phyloP scores from a whole-genome alignment of 2,888 invertebrate species.

The Nymphalis polychloros region DNA sequence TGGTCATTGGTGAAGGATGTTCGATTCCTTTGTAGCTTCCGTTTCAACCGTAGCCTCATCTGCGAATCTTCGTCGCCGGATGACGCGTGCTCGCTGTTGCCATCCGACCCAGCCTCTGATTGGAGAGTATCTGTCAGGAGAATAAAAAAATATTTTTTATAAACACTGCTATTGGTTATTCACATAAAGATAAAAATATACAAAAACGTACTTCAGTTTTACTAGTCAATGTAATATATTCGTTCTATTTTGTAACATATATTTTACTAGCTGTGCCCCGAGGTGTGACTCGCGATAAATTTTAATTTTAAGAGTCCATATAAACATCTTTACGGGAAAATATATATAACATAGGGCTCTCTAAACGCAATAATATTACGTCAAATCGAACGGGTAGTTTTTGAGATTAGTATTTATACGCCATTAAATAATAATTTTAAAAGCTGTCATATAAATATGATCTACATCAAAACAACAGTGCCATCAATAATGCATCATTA shows the following conservation, averaged over 20 bases:
- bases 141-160: constrained; percentile 1
- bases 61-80: constrained; percentile 95
- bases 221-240: too few species aligned
- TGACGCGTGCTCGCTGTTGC: constrained; percentile 94
- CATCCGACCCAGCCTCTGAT: constrained; percentile 87
- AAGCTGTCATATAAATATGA: background rate
- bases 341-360: too few species aligned
- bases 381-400: too few species aligned
- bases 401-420: too few species aligned
- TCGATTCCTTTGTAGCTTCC: constrained; percentile 97
- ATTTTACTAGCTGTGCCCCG: too few species aligned
- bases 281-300: too few species aligned
- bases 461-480: background rate
- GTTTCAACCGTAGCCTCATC: constrained; percentile 94
- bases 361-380: too few species aligned
- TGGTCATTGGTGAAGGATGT: constrained; percentile 99
- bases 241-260: too few species aligned
- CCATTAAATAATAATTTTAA: background rate
- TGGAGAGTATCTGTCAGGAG: constrained; percentile 79
- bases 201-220: background rate
- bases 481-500: constrained; percentile 27
- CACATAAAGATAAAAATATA: background rate
- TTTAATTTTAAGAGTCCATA: too few species aligned
- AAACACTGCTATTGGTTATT: background rate
- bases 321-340: too few species aligned